Evolutionary conservation across 1,140 invertebrate genomes (phyloP).

Genomic region (Orchestia grillus): DNA sequence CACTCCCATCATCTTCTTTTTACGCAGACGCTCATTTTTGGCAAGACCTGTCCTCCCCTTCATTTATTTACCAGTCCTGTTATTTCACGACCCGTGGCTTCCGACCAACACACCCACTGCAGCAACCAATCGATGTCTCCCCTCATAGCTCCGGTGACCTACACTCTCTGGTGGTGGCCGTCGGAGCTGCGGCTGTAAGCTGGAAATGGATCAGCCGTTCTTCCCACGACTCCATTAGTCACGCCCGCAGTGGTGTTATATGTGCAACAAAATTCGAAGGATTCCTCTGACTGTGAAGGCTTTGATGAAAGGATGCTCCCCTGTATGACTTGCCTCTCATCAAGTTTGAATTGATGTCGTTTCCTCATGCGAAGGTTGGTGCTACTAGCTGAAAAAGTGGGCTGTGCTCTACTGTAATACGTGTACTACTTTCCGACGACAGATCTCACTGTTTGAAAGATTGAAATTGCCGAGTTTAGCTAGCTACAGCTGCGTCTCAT

Average conservation of each 20-base stretch:
- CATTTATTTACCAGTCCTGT: background rate
- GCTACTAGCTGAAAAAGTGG: background rate
- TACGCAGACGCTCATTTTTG: background rate
- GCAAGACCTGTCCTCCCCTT: background rate
- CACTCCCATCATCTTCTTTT: background rate
- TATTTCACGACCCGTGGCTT: background rate
- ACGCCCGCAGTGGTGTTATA: background rate
- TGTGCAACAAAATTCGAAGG: background rate
- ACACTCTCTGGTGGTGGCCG: no score
- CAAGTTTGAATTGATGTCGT: background rate
- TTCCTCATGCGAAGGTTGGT: background rate
- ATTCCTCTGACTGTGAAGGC: background rate
- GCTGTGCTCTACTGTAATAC: background rate
- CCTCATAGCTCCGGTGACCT: background rate
- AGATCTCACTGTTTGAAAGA: background rate
- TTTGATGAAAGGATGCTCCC: background rate
- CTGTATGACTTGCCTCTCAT: background rate
- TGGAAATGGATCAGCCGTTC: background rate
- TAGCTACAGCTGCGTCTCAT: no score
- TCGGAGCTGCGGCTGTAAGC: background rate
- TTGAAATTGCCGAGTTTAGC: no score
- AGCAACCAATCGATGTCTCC: background rate
- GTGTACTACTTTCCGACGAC: background rate
- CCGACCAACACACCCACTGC: background rate
- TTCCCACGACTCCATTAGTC: background rate